These are phyloP conservation scores for Lucilia sericata DNA, from an alignment of 1,140 invertebrate species.

Conservation along the genomic window DNA sequence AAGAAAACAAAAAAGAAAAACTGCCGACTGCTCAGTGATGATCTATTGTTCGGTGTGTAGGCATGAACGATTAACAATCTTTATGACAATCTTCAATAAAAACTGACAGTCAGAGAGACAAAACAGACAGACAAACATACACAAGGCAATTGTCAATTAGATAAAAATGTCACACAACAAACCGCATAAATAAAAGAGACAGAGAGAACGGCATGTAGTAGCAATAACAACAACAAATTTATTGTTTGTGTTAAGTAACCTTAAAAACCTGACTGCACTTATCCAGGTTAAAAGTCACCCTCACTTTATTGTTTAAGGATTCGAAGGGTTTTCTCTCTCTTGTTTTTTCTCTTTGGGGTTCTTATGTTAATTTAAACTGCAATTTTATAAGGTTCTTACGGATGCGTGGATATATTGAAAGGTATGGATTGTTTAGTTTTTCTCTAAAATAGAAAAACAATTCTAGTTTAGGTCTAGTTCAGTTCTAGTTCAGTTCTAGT, in stretches of 20 bases:
- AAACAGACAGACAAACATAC: slow-evolving; percentile 54
- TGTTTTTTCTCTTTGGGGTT: background rate
- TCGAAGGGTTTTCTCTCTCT: too few species aligned
- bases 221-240: background rate
- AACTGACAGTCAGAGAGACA: slow-evolving; percentile 50
- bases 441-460: too few species aligned
- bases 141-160: slow-evolving; percentile 57
- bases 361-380: background rate
- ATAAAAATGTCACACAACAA: slow-evolving; percentile 68
- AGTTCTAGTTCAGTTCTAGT: too few species aligned
- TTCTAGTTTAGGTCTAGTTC: too few species aligned
- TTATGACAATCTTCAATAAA: slow-evolving; percentile 17
- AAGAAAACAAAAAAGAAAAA: background rate
- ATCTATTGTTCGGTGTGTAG: background rate
- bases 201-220: background rate
- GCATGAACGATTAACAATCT: background rate
- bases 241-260: background rate
- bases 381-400: background rate
- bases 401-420: background rate
- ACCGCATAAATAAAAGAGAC: slow-evolving; percentile 52
- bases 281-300: background rate
- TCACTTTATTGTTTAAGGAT: background rate
- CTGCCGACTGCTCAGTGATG: background rate
- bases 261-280: background rate
- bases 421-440: background rate